A percentile compares a stretch with the other conserved stretches of the same genome.
Evolutionary conservation across 1,140 invertebrate genomes (phyloP).

Genomic region (Pogonomyrmex californicus): DNA sequence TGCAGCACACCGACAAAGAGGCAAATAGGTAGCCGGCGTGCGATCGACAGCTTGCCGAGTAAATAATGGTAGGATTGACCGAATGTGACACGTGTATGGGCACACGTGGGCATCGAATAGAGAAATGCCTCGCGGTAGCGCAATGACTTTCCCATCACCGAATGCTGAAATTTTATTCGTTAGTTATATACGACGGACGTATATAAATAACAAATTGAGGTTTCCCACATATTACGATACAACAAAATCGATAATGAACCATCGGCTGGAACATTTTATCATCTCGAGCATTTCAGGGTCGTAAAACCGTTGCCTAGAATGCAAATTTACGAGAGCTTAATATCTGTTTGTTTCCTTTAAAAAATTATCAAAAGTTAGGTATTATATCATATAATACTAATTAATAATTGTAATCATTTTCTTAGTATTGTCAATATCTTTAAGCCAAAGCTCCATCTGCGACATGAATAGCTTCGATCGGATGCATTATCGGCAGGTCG

Average conservation of each 20-base stretch:
- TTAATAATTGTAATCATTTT: conserved; percentile 6
- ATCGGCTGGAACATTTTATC: not conserved
- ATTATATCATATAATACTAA: not conserved
- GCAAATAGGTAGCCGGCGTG: not conserved
- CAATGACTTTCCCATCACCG: not conserved
- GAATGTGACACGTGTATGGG: not conserved
- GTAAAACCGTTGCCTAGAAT: too few species aligned
- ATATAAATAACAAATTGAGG: not conserved
- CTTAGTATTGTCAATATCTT: conserved; percentile 19
- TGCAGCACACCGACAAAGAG: conserved; percentile 15
- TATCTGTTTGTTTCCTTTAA: not conserved
- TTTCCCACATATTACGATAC: conserved; percentile 8
- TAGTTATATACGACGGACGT: not conserved
- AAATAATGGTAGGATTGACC: conserved; percentile 21
- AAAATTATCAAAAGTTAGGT: not conserved
- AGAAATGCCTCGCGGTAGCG: not conserved
- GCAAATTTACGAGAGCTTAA: conserved; percentile 2
- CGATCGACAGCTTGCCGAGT: conserved; percentile 23
- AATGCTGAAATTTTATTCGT: conserved; percentile 14
- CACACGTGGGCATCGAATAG: conserved; percentile 12
- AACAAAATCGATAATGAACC: conserved; percentile 10
- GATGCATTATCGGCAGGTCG: conserved; percentile 2
- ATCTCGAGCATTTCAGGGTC: too few species aligned
- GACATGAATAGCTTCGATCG: conserved; percentile 12
- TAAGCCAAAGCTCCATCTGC: conserved; percentile 1